Evolutionary conservation across 2,113 vertebrate genomes (phyloP), one percentile per base, ranked within the genome.

Genomic region (Hippocampus comes): DNA sequence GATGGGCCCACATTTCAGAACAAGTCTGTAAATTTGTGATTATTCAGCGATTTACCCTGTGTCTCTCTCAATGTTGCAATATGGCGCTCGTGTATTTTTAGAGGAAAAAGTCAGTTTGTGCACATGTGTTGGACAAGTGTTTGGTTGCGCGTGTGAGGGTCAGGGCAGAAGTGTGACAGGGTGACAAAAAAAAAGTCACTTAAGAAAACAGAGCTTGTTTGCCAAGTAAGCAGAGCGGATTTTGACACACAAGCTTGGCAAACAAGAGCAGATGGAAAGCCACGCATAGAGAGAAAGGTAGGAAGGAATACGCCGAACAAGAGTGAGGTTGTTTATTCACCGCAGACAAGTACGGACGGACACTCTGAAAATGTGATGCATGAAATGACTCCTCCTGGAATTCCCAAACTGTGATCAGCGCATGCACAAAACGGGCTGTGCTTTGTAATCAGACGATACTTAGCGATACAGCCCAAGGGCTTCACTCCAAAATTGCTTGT

Each of bases 321-420:
- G 67, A 71, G 65, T 38, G 73, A 76, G 86, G 63, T 72, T 77
- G 73, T 67, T 84, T 63, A 71, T 75, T 79, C 55, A 38, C 63
- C 71, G 38, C 71, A 69, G 79, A 84, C 91, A 92, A 84, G 88
- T 73, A 81, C 82, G 84, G 84, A 89, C 90, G 90, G 75, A 87
- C 74, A 77, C 71, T 84, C 75, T 83, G 86, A 91, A 88, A 92
- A 87, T 87, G 75, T 90, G 88, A 89, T 82, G 49, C 80, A 84
- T 27, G n/a, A 9, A 78, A 21, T 18, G 23, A 51, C 51, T 75
- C 66, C 63, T n/a, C 15, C 60, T 55, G 75, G 80, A 84, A 82
- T 79, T 57, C 71, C 63, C 8, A 34, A 64, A 67, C 14, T 63
- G 21, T 69, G 53, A 64, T 79, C 48, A 43, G 43, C 48, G 23